Conservation (phyloP, 2,113 vertebrate species). For the Gobio gobio region DNA sequence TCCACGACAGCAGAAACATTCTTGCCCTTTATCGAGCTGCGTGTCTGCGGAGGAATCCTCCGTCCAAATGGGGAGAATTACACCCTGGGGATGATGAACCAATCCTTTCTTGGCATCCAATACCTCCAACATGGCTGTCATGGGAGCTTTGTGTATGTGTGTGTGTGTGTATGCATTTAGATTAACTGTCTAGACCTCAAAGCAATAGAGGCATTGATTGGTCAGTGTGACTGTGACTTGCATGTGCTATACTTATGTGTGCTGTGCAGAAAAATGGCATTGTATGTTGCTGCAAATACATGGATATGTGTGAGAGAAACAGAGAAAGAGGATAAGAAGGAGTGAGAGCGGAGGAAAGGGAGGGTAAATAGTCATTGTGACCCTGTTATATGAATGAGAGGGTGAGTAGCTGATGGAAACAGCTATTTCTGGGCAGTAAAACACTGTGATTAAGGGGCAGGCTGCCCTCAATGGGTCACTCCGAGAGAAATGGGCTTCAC, state of each 20-base stretch:
- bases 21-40: conserved; percentile 17
- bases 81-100: conserved; percentile 39
- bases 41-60: conserved; percentile 5
- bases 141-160: conserved; percentile 29
- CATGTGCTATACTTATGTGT: not conserved
- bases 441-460: conserved; percentile 42
- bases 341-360: not conserved
- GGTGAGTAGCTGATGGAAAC: conserved; percentile 31
- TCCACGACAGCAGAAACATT: conserved; percentile 18
- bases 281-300: not conserved
- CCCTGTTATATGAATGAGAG: conserved; percentile 31
- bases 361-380: conserved; percentile 36
- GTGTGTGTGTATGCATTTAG: conserved; percentile 27
- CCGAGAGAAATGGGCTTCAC: conserved; percentile 19
- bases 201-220: conserved; percentile 25
- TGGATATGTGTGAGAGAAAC: not conserved
- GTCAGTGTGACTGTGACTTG: conserved; percentile 5
- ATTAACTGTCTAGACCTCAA: conserved; percentile 37
- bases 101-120: conserved; percentile 35
- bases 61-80: conserved; percentile 29
- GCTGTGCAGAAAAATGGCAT: not conserved
- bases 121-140: conserved; percentile 21
- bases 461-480: conserved; percentile 42
- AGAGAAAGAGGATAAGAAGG: not conserved
- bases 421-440: conserved; percentile 41